phyloP scores from a whole-genome alignment of 2,888 invertebrate genomes.

The Plagodis dolabraria region DNA sequence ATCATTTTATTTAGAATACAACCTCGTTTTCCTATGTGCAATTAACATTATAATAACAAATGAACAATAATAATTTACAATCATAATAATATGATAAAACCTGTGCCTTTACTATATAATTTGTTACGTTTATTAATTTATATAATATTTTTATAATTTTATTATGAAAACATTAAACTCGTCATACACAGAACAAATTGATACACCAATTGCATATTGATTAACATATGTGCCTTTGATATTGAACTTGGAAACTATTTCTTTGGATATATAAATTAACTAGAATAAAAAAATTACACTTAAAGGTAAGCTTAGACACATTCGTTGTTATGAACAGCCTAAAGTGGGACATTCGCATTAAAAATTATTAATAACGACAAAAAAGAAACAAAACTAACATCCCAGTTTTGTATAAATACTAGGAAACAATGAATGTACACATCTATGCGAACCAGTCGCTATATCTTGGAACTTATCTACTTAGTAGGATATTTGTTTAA shows the following conservation, averaged over 20 bases:
- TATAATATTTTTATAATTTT: conserved; percentile 32
- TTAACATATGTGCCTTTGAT: conserved; percentile 28
- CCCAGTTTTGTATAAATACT: conserved; percentile 19
- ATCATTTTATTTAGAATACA: conserved; percentile 77
- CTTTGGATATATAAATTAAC: conserved; percentile 4
- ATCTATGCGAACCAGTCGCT: conserved; percentile 67
- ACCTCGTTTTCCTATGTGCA: conserved; percentile 83
- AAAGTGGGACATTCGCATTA: conserved; percentile 60
- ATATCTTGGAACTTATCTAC: conserved; percentile 56
- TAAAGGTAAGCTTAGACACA: conserved; percentile 48
- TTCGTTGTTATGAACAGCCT: conserved; percentile 83
- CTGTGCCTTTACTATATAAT: conserved; percentile 73
- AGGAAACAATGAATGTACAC: conserved; percentile 39
- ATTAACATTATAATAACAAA: conserved; percentile 69
- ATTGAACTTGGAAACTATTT: conserved; percentile 7
- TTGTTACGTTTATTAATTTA: conserved; percentile 60
- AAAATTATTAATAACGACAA: conserved; percentile 34
- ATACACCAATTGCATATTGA: conserved; percentile 28
- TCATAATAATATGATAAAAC: conserved; percentile 65
- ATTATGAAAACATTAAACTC: conserved; percentile 38
- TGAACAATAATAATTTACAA: conserved; percentile 61
- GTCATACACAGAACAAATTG: conserved; percentile 45
- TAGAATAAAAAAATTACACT: conserved; percentile 41
- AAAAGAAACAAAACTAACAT: conserved; percentile 31
- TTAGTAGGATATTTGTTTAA: conserved; percentile 56